phyloP scores from a whole-genome alignment of 2,797 vertebrate genomes.

The Botia almorhae region DNA sequence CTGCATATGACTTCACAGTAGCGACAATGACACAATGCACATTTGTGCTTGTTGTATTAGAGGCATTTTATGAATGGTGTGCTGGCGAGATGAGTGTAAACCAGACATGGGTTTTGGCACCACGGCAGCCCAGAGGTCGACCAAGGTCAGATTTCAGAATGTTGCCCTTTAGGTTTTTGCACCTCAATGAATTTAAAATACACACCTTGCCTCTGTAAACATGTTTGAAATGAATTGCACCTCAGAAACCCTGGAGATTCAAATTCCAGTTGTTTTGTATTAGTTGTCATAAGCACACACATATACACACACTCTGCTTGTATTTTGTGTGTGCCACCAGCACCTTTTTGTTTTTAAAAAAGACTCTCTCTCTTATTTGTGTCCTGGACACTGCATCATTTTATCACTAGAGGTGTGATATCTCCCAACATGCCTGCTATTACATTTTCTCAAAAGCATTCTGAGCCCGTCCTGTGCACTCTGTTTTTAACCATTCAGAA shows the following conservation, averaged over 20 bases:
- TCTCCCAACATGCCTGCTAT: slow-evolving; percentile 39
- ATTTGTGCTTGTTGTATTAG: slow-evolving; percentile 79
- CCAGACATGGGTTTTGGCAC: slow-evolving; percentile 66
- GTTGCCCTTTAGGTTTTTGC: slow-evolving; percentile 34
- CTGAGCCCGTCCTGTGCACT: slow-evolving; percentile 61
- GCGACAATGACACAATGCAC: slow-evolving; percentile 74
- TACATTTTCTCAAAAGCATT: slow-evolving; percentile 67
- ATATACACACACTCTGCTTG: neutral
- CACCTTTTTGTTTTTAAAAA: slow-evolving; percentile 25
- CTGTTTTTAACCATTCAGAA: slow-evolving; percentile 38
- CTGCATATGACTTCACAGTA: slow-evolving; percentile 80
- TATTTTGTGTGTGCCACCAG: slow-evolving; percentile 40
- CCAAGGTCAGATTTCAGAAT: slow-evolving; percentile 40
- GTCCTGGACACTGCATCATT: slow-evolving; percentile 29
- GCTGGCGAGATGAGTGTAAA: slow-evolving; percentile 67
- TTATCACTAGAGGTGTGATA: slow-evolving; percentile 13
- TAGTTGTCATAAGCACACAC: neutral
- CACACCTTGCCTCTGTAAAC: slow-evolving; percentile 52
- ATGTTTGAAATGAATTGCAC: slow-evolving; percentile 20
- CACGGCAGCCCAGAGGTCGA: slow-evolving; percentile 76
- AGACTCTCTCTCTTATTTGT: neutral
- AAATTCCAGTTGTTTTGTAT: slow-evolving; percentile 47
- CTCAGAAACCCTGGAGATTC: neutral
- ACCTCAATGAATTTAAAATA: slow-evolving; percentile 40
- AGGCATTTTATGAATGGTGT: slow-evolving; percentile 62